Conservation (phyloP, 1,140 invertebrate species). For the Coelopa frigida region DNA sequence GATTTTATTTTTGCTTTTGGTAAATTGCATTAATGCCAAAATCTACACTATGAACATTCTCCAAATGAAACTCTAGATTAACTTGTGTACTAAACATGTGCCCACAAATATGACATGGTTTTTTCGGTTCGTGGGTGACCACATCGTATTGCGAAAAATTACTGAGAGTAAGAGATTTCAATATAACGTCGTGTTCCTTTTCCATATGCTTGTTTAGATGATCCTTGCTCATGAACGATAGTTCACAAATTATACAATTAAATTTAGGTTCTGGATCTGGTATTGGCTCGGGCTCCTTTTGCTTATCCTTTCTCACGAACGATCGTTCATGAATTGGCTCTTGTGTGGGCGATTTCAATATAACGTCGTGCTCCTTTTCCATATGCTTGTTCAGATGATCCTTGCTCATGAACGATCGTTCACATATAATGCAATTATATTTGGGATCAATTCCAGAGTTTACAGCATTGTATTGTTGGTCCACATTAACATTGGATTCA, state of each 20-base stretch:
- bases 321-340: no score
- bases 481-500: no score
- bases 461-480: neutral
- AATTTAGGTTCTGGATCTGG: conserved; percentile 9
- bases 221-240: conserved; percentile 9
- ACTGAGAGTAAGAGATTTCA: conserved; percentile 12
- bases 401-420: conserved; percentile 6
- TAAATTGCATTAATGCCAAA: neutral
- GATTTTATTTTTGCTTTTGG: neutral
- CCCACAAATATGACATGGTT: conserved; percentile 14
- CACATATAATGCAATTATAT: conserved; percentile 16
- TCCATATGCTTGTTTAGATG: conserved; percentile 15
- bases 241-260: conserved; percentile 16
- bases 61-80: conserved; percentile 14
- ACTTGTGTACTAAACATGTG: conserved; percentile 14
- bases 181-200: conserved; percentile 17
- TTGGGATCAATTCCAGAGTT: neutral
- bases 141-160: conserved; percentile 16
- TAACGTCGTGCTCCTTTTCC: conserved; percentile 18
- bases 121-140: conserved; percentile 6
- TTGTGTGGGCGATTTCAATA: conserved; percentile 15
- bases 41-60: conserved; percentile 8
- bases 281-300: no score
- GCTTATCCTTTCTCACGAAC: no score
- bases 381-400: conserved; percentile 15